phyloP scores from a whole-genome alignment of 2,113 vertebrate species.

The Bubo blakistoni region DNA sequence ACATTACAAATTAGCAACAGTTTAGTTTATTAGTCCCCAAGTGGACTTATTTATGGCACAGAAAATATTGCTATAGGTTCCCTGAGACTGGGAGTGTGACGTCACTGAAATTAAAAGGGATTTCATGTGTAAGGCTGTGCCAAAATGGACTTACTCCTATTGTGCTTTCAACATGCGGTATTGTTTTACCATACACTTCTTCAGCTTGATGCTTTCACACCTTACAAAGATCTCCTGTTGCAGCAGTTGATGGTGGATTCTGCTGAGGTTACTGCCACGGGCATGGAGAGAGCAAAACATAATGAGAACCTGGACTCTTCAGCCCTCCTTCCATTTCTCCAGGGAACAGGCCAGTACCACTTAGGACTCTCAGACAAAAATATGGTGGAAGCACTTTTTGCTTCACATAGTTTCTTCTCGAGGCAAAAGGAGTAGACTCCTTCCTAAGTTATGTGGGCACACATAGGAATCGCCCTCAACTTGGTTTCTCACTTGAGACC shows the following conservation, averaged over 20 bases:
- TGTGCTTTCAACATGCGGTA: conserved; percentile 55
- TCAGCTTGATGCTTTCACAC: conserved; percentile 43
- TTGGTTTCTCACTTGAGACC: neutral
- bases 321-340: neutral
- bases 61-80: conserved; percentile 67
- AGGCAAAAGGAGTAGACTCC: neutral
- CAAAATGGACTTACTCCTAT: conserved; percentile 44
- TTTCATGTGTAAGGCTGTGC: conserved; percentile 37
- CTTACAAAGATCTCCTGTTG: conserved; percentile 41
- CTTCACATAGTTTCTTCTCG: neutral
- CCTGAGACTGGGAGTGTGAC: conserved; percentile 30
- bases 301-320: neutral
- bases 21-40: conserved; percentile 65
- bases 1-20: conserved; percentile 69
- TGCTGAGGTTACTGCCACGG: neutral
- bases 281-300: neutral
- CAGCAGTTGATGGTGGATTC: conserved; percentile 3
- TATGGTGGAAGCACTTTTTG: neutral
- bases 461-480: rapidly evolving
- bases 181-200: conserved; percentile 44
- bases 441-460: neutral
- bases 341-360: neutral
- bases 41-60: conserved; percentile 64
- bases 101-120: conserved; percentile 61
- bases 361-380: neutral